Base-by-base conservation (phyloP, 2,113 vertebrate genomes). In the Ictalurus punctatus region DNA sequence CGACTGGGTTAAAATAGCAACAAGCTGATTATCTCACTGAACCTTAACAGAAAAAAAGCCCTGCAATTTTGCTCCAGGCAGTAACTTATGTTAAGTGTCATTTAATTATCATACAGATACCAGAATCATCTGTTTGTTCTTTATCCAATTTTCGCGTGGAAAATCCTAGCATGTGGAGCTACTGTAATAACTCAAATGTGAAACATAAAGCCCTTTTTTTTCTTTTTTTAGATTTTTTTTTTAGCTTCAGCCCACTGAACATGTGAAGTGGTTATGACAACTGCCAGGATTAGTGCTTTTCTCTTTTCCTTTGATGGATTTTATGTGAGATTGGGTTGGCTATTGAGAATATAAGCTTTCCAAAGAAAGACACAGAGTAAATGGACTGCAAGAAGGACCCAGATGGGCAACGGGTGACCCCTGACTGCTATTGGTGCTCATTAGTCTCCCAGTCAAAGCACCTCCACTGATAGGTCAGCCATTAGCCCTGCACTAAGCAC, bases 361-460 rank as follows among this genome's bases (percentile, higher is more conserved):
- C 56, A 61, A 37, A 59, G 52, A 6, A 30, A 34, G 59, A n/a
- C 19, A 17, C 27, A 59, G 44, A 58, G n/a, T 6, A 17, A 37
- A 65, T 52, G 30, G 54, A 56, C 34, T 37, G 6, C 61, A 30
- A 6, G 27, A 19, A 23, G 71, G 56, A 74, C 71, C 84, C 90
- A 91, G 87, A 82, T 87, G 87, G 88, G 21, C 85, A 65, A 79
- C 56, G 61, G 89, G 90, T 89, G 79, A 88, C 90, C 61, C 79
- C 73, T 81, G 83, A 83, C 86, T 34, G 59, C 13, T 7, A 82
- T 86, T 86, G 73, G 80, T 79, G 80, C 86, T 89, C 92, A 93
- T 92, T 90, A 93, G 81, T 89, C 85, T 80, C 87, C 81, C 88
- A 88, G 79, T 89, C 67, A 73, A 78, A 67, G 90, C 54, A 84